Conservation (phyloP, 2,888 invertebrate genomes). For the Drosophila ezoana region DNA sequence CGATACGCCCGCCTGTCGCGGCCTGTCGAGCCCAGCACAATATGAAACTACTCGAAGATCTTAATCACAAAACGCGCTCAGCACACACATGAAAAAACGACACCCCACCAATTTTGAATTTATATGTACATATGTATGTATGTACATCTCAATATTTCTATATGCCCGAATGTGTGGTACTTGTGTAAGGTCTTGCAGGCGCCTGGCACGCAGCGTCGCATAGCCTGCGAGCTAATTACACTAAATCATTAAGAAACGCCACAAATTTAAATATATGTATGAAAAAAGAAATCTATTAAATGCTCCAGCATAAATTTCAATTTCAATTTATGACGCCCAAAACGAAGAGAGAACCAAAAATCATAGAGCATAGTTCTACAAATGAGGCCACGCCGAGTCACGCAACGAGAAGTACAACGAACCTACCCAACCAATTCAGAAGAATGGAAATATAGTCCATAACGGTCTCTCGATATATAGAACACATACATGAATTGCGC, state of each 20-base stretch:
- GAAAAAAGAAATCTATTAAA: slow-evolving; percentile 69
- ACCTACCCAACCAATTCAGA: slow-evolving; percentile 55
- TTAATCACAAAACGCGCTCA: slow-evolving; percentile 63
- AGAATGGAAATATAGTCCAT: slow-evolving; percentile 49
- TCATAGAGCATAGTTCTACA: slow-evolving; percentile 48
- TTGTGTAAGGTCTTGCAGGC: slow-evolving; percentile 37
- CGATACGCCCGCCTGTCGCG: slow-evolving; percentile 48
- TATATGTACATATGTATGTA: slow-evolving; percentile 13
- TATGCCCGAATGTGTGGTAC: slow-evolving; percentile 7
- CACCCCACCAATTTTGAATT: slow-evolving; percentile 37
- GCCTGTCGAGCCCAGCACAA: slow-evolving; percentile 28
- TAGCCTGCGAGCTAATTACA: slow-evolving; percentile 65
- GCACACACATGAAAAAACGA: slow-evolving; percentile 28
- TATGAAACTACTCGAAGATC: slow-evolving; percentile 56
- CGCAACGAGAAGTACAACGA: slow-evolving; percentile 53
- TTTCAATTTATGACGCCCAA: slow-evolving; percentile 76
- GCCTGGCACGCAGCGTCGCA: slow-evolving; percentile 52
- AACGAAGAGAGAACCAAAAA: slow-evolving; percentile 15
- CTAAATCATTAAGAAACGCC: slow-evolving; percentile 69
- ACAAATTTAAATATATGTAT: slow-evolving; percentile 63
- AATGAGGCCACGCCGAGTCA: slow-evolving; percentile 66
- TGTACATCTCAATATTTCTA: slow-evolving; percentile 1
- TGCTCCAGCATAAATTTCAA: slow-evolving; percentile 80
- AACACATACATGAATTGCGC: slow-evolving; percentile 31
- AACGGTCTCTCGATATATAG: slow-evolving; percentile 40